Percentiles rank a stretch among this genome's conserved stretches.
Evolutionary conservation across 2,797 vertebrate genomes (phyloP).

Genomic region (Lophotriccus pileatus): DNA sequence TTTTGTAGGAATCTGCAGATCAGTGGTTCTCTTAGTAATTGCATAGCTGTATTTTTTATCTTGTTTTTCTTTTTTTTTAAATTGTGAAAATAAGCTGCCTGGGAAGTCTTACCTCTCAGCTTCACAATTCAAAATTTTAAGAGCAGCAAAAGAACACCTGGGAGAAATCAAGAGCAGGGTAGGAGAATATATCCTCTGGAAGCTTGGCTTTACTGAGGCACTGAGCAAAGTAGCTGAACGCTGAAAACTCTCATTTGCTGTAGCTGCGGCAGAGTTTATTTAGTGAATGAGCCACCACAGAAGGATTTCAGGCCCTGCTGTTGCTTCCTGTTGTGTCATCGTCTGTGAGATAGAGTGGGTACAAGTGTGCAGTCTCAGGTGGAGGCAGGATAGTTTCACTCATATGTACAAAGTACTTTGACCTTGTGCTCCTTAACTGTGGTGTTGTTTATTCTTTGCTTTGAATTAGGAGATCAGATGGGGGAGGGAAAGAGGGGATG

Average conservation of each 20-base stretch:
- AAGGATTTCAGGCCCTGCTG: neutral
- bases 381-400: neutral
- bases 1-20: neutral
- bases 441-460: neutral
- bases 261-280: neutral
- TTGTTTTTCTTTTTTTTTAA: neutral
- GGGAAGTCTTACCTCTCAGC: neutral
- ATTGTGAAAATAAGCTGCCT: neutral
- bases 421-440: neutral
- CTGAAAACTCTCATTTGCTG: neutral
- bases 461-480: neutral
- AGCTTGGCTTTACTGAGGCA: neutral
- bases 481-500: too few species aligned
- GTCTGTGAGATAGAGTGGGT: neutral
- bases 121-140: neutral
- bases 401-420: neutral
- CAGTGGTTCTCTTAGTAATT: neutral
- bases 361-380: neutral
- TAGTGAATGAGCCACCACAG: neutral
- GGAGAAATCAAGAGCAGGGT: neutral
- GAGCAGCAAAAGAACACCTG: neutral
- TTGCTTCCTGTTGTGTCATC: accelerated
- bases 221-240: neutral
- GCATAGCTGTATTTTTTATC: neutral
- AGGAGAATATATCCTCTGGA: neutral